phyloP scores from a whole-genome alignment of 2,888 invertebrate species.

The Congeria kusceri region DNA sequence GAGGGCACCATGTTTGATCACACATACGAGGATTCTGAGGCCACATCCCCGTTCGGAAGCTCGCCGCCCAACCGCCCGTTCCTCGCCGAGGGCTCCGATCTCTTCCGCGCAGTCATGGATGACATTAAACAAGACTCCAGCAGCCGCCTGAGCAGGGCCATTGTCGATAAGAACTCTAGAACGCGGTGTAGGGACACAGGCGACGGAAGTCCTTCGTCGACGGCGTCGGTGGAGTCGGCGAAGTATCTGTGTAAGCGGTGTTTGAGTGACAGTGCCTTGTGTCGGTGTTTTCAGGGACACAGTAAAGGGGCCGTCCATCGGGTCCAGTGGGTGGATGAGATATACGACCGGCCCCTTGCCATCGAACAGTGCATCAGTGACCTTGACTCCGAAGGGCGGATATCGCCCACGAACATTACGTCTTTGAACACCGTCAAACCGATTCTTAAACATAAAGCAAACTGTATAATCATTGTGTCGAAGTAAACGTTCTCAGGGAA shows the following conservation, averaged over 20 bases:
- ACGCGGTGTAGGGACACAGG: neutral
- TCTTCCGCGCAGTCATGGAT: conserved; percentile 56
- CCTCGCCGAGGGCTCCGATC: conserved; percentile 53
- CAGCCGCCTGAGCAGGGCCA: conserved; percentile 33
- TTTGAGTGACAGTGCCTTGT: conserved; percentile 32
- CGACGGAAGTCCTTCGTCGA: neutral
- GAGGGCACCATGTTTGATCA: conserved; percentile 16
- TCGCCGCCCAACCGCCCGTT: conserved; percentile 49
- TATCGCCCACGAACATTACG: conserved; percentile 8
- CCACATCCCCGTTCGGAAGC: conserved; percentile 29
- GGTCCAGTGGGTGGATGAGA: conserved; percentile 58
- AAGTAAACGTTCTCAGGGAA: conserved; percentile 25
- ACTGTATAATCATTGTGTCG: conserved; percentile 56
- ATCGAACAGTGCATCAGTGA: conserved; percentile 32
- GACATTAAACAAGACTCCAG: conserved; percentile 39
- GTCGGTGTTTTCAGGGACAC: conserved; percentile 23
- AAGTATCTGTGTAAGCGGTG: conserved; percentile 40
- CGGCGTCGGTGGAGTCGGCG: neutral
- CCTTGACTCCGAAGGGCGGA: neutral
- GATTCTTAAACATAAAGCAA: conserved; percentile 60
- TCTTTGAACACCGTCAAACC: conserved; percentile 37
- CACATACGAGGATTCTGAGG: conserved; percentile 12
- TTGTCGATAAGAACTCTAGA: conserved; percentile 30
- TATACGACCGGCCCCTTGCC: conserved; percentile 46
- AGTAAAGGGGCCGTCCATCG: conserved; percentile 24